Percentiles rank a stretch among this genome's conserved stretches.
These are phyloP conservation scores for Linnaemya tessellans DNA, from an alignment of 2,888 invertebrate genomes.

Conservation along the genomic window DNA sequence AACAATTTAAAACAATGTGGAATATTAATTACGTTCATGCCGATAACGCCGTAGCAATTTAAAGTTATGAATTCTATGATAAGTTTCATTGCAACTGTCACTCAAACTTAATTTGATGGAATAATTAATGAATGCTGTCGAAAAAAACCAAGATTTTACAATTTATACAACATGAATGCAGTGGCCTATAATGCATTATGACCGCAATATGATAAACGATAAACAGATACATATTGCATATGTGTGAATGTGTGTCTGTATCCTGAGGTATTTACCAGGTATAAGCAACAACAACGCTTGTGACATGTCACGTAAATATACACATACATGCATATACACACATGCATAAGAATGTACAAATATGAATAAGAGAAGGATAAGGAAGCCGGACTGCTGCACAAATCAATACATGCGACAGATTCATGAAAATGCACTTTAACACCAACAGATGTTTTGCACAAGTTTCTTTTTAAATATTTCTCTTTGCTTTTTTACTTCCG, in stretches of 20 bases:
- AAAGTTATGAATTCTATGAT: not conserved
- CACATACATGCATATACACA: too few relatives aligned
- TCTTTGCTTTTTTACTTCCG: not conserved
- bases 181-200: not conserved
- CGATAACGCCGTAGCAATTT: not conserved
- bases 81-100: conserved; percentile 10
- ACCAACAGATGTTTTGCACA: not conserved
- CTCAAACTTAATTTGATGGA: not conserved
- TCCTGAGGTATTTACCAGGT: not conserved
- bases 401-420: not conserved
- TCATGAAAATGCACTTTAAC: not conserved
- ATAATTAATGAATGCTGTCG: not conserved
- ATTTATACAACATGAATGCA: not conserved
- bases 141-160: not conserved
- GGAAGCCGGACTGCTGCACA: not conserved
- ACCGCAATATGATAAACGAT: conserved; percentile 13
- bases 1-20: not conserved
- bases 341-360: too few relatives aligned
- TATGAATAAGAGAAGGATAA: not conserved
- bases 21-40: not conserved
- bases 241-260: too few relatives aligned
- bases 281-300: not conserved
- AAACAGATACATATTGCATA: too few relatives aligned
- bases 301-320: not conserved
- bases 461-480: not conserved